Evolutionary conservation across 2,113 vertebrate genomes (phyloP).

Genomic region (Hypanus sabinus): DNA sequence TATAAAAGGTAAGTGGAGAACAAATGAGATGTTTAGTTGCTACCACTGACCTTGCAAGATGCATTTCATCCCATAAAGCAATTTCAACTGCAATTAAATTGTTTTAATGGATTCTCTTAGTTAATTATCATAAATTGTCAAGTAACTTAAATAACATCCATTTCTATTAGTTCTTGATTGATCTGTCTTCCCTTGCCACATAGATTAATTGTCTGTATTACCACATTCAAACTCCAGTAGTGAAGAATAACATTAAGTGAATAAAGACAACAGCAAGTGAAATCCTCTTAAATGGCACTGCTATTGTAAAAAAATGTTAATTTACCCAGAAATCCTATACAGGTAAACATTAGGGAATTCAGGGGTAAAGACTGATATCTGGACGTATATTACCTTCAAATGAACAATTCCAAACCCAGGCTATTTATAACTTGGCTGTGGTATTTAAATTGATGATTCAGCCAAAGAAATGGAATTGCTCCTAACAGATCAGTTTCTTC

Average conservation of each 20-base stretch:
- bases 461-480: background rate
- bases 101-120: constrained; percentile 25
- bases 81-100: background rate
- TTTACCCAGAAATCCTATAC: background rate
- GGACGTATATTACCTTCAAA: background rate
- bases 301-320: background rate
- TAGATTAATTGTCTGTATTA: background rate
- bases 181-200: background rate
- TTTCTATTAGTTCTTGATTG: background rate
- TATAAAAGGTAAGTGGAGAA: constrained; percentile 26
- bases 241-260: background rate
- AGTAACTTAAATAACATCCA: background rate
- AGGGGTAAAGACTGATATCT: background rate
- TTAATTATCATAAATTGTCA: constrained; percentile 32
- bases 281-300: background rate
- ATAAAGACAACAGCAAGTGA: background rate
- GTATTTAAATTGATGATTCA: constrained; percentile 18
- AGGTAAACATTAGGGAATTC: background rate
- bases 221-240: background rate
- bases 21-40: constrained; percentile 26
- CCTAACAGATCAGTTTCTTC: background rate
- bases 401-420: background rate
- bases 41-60: constrained; percentile 26
- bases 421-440: background rate
- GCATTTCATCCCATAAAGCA: constrained; percentile 27